phyloP scores from a whole-genome alignment of 2,888 invertebrate species.

The Callinectes sapidus region DNA sequence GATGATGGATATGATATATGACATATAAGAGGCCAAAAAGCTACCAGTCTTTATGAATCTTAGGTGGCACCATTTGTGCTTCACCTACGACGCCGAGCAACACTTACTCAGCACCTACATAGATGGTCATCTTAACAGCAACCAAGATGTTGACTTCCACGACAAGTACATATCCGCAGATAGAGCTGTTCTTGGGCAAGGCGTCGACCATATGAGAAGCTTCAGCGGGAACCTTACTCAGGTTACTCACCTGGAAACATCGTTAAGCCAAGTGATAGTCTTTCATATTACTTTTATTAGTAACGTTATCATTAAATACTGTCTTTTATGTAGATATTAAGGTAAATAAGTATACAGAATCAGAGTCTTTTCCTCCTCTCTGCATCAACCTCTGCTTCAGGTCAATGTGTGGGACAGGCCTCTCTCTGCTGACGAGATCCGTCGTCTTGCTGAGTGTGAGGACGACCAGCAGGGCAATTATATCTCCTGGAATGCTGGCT shows the following conservation, averaged over 20 bases:
- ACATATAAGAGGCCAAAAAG: not conserved
- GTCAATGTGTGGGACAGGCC: slow-evolving; percentile 68
- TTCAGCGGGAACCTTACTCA: slow-evolving; percentile 70
- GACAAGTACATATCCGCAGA: slow-evolving; percentile 47
- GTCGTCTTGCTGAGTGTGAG: slow-evolving; percentile 54
- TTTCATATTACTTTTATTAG: not conserved
- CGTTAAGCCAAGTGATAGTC: not conserved
- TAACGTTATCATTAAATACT: not conserved
- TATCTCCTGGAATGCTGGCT: slow-evolving; percentile 63
- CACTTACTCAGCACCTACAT: slow-evolving; percentile 61
- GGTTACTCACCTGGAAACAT: slow-evolving; percentile 38
- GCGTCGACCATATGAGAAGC: slow-evolving; percentile 48
- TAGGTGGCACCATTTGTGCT: slow-evolving; percentile 70
- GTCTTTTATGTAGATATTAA: not conserved
- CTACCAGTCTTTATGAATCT: not conserved
- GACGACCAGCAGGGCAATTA: slow-evolving; percentile 67
- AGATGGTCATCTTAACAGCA: slow-evolving; percentile 55
- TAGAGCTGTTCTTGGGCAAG: slow-evolving; percentile 61
- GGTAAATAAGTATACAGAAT: not conserved
- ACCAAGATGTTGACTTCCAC: slow-evolving; percentile 52
- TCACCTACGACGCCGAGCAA: slow-evolving; percentile 49
- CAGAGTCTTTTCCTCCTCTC: not conserved
- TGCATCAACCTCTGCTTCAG: slow-evolving; percentile 41
- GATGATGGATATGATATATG: not conserved
- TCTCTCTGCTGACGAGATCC: slow-evolving; percentile 34